These are phyloP conservation scores for Teleogryllus occipitalis DNA, from an alignment of 1,140 invertebrate species.

Conservation along the genomic window DNA sequence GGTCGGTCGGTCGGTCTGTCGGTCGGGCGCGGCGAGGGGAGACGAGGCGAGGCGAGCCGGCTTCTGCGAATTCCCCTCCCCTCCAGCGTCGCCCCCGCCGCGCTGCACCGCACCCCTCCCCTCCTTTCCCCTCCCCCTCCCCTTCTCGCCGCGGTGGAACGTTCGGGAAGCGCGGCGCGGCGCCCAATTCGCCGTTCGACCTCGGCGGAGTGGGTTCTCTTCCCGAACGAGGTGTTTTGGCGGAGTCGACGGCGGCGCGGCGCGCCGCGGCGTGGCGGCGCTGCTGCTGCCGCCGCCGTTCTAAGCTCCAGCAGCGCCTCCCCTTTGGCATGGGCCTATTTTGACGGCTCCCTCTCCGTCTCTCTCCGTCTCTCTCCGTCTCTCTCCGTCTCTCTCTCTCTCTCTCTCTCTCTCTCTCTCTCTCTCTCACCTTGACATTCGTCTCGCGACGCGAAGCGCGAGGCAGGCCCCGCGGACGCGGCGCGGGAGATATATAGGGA, in stretches of 20 bases:
- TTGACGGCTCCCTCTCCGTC: constrained; percentile 2
- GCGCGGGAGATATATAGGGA: too few species aligned
- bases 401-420: constrained; percentile 21
- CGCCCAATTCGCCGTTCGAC: too few species aligned
- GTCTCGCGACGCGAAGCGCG: neutral
- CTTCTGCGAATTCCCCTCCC: too few species aligned
- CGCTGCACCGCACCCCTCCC: too few species aligned
- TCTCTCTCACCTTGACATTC: constrained; percentile 13
- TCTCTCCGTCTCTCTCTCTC: constrained; percentile 12
- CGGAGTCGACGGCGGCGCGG: constrained; percentile 23
- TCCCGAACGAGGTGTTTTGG: constrained; percentile 16
- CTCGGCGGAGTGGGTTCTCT: constrained; percentile 14
- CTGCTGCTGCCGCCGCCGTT: neutral
- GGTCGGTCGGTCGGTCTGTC: neutral
- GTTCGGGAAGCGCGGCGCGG: too few species aligned
- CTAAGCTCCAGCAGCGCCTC: too few species aligned
- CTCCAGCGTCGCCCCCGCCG: too few species aligned
- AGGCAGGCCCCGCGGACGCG: neutral
- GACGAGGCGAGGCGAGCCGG: neutral
- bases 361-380: constrained; percentile 18
- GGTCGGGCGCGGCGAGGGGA: neutral
- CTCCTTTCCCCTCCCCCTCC: too few species aligned
- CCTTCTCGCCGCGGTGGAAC: too few species aligned
- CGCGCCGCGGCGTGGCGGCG: neutral
- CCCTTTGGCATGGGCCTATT: neutral